phyloP scores from a whole-genome alignment of 2,888 invertebrate genomes.

The Sipha maydis region DNA sequence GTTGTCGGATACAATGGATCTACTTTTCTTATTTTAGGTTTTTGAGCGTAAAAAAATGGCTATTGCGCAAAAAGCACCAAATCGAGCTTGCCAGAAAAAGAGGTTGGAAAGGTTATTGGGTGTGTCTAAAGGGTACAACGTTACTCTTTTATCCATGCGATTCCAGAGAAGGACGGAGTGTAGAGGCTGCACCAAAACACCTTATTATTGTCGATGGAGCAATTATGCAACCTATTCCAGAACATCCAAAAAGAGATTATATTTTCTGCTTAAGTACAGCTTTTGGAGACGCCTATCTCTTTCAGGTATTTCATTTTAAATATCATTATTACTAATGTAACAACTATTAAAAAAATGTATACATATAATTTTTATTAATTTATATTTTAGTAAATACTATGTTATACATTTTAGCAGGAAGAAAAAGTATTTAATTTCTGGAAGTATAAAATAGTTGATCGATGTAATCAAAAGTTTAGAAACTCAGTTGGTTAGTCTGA shows the following conservation, averaged over 20 bases:
- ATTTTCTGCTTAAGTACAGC: slow-evolving; percentile 98
- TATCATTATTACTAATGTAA: not conserved
- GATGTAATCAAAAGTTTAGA: slow-evolving; percentile 55
- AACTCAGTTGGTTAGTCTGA: slow-evolving; percentile 51
- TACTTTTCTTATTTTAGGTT: slow-evolving; percentile 75
- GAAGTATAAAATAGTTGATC: slow-evolving; percentile 56
- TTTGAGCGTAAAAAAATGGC: slow-evolving; percentile 97
- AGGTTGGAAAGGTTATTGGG: slow-evolving; percentile 99
- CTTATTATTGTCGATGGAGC: slow-evolving; percentile 95
- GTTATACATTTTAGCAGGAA: slow-evolving; percentile 50
- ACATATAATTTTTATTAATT: slow-evolving; percentile 9
- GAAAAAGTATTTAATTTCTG: slow-evolving; percentile 56
- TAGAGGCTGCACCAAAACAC: slow-evolving; percentile 93
- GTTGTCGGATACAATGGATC: no score
- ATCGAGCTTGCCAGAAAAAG: slow-evolving; percentile 94
- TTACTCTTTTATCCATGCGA: slow-evolving; percentile 95
- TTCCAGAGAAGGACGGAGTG: slow-evolving; percentile 87
- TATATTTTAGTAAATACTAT: slow-evolving; percentile 48
- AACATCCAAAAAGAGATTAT: slow-evolving; percentile 96
- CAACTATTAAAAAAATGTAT: slow-evolving; percentile 1
- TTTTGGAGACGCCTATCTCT: slow-evolving; percentile 96
- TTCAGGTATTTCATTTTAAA: slow-evolving; percentile 76
- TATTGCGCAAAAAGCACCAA: slow-evolving; percentile 94
- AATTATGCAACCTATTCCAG: slow-evolving; percentile 98
- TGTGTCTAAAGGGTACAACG: slow-evolving; percentile 96